Base-by-base conservation (phyloP, 2,888 invertebrate species). In the Vesta saturnalis region DNA sequence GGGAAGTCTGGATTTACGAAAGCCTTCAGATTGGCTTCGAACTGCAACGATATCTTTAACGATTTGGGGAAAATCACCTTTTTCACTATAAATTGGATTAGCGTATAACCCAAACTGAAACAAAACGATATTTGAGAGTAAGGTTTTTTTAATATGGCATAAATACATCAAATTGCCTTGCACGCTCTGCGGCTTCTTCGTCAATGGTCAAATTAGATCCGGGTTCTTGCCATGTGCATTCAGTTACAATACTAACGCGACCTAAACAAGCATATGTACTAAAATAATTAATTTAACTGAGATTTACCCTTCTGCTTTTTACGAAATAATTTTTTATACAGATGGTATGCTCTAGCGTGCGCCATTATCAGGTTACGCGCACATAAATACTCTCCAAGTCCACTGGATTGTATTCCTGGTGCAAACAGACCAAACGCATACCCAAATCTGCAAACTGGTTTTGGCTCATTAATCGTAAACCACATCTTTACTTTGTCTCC, bases 11-110 rank as follows among this genome's bases (percentile, higher is more conserved):
- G 89, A 89, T n/a, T 84, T 78, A 0, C 82, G 83, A 76, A 86
- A 87, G 65, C 88, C 88, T 79, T 89, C 88, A 61, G 79, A 76
- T 1, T 79, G 79, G 74, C 89, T 88, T 76, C 87, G 87, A 57
- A 84, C 84, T 66, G 86, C 87, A 0, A 89, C 86, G 6, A 85
- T 77, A 62, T 85, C 81, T 64, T 87, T 87, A 71, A 89, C 83
- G 62, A 88, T 83, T 0, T 85, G 80, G 0, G 89, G 89, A 74
- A 89, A 89, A 79, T 89, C 87, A 4, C 89, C 89, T 72, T 86
- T 83, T 4, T 82, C 79, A 1, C 85, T 85, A 75, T 85, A 88
- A 1, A 89, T 83, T 1, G 88, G 88, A 74, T 88, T 85, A 2
- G 87, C 87, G 73, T 86, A 88, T 86, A 87, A 87, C 14, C 88